Evolutionary conservation across 1,140 invertebrate species (phyloP), one percentile per base, ranked within the genome.

Genomic region (Lerema accius): DNA sequence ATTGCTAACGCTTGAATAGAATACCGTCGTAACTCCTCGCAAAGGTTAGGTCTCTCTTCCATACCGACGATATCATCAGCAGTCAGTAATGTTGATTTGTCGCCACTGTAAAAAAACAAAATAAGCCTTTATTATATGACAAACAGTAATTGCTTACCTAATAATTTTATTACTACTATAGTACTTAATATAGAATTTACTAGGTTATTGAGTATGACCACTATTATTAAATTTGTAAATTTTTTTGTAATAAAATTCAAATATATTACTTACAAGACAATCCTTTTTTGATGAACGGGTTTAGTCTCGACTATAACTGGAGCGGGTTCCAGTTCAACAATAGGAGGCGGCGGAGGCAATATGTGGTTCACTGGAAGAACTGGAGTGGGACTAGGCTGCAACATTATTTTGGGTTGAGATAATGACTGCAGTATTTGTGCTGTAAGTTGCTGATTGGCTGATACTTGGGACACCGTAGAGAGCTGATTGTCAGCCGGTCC

Each of bases 401-500:
- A 53, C 77, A 89, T 80, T 13, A 88, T 53, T 56, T 92, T 91
- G 0, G 89, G 86, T 60, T 91, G 86, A 26, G 87, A 85, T 15
- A 92, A 63, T 9, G 89, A 91, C 43, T 92, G 89, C 45, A 92
- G 65, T 63, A 92, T 92, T 73, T 92, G 89, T 23, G 89, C 91
- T 46, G 91, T 92, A 7, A 91, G 68, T 56, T 90, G 86, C 58
- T 91, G 89, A 71, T 91, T 91, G 6, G 87, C 86, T 3, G 86
- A 82, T 4, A 89, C 80, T 78, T 90, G 86, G 4, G 84, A 84
- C 11, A 81, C 77, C 39, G 80, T 82, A 51, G 85, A 81, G 10
- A 85, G 76, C 65, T 86, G 83, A 56, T 86, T 84, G 11, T 90
- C 82, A 7, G 72, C 40, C n/a, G 79, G 65, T 6, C 80, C 76